These are phyloP conservation scores for Adrianichthys oophorus DNA, from an alignment of 2,797 vertebrate genomes.

Conservation along the genomic window DNA sequence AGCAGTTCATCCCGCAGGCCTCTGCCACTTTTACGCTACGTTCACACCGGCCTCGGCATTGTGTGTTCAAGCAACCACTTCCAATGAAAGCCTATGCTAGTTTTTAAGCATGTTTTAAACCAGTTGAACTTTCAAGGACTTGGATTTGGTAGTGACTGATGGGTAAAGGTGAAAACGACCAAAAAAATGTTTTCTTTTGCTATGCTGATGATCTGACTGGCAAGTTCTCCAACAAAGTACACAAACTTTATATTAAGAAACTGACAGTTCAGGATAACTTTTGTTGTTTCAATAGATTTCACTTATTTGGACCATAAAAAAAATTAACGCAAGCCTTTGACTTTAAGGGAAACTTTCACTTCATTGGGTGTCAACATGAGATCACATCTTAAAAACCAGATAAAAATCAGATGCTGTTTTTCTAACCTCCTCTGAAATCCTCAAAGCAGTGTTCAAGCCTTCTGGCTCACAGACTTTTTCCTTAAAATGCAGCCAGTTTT, in stretches of 20 bases:
- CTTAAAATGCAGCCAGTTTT: constrained; percentile 59
- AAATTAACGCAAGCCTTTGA: constrained; percentile 1
- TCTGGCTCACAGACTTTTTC: constrained; percentile 50
- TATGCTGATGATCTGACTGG: too few relatives aligned
- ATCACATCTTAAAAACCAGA: constrained; percentile 14
- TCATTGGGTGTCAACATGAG: constrained; percentile 13
- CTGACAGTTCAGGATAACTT: too few relatives aligned
- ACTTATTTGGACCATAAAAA: background rate
- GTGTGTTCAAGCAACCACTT: background rate
- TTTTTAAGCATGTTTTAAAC: too few relatives aligned
- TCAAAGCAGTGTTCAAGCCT: constrained; percentile 18
- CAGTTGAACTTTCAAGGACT: too few relatives aligned
- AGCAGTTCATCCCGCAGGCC: background rate
- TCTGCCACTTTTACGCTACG: background rate
- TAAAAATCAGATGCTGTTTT: constrained; percentile 23
- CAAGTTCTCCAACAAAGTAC: too few relatives aligned
- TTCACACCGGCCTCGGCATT: background rate
- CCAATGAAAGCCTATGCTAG: too few relatives aligned
- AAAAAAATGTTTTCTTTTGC: too few relatives aligned
- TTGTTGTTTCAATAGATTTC: too few relatives aligned
- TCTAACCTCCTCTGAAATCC: constrained; percentile 26
- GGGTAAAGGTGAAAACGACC: too few relatives aligned
- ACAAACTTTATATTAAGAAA: too few relatives aligned
- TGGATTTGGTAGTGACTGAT: too few relatives aligned
- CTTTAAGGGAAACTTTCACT: constrained; percentile 5